These are phyloP conservation scores for Planococcus citri DNA, from an alignment of 1,140 invertebrate species.

Conservation along the genomic window DNA sequence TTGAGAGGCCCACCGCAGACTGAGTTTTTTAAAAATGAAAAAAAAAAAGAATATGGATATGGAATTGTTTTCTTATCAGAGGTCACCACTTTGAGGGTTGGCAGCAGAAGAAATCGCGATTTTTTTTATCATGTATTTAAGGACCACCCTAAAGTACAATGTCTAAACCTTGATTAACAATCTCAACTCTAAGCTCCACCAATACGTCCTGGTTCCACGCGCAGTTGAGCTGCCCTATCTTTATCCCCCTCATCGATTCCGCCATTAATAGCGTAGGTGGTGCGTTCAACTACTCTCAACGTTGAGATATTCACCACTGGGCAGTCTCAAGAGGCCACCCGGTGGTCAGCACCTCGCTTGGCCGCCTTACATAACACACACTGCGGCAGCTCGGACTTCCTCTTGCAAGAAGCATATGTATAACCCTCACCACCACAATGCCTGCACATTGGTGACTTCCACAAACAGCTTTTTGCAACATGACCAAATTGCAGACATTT, in stretches of 20 bases:
- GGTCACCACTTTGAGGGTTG: too few species aligned
- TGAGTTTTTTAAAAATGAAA: too few species aligned
- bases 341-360: neutral
- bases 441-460: neutral
- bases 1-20: too few species aligned
- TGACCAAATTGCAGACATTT: conserved; percentile 25
- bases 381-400: neutral
- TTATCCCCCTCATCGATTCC: neutral
- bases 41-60: too few species aligned
- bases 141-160: too few species aligned
- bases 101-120: too few species aligned
- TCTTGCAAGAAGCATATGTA: neutral
- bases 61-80: too few species aligned
- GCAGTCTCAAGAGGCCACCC: neutral
- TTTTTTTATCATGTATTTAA: too few species aligned
- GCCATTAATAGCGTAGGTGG: neutral
- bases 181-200: neutral
- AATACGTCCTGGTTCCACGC: neutral
- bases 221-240: neutral
- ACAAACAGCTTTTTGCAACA: neutral
- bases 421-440: neutral
- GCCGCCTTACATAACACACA: neutral
- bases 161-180: too few species aligned
- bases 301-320: neutral
- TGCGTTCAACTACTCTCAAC: neutral